Evolutionary conservation across 2,797 vertebrate species (phyloP), one percentile per base, ranked within the genome.

Genomic region (Melanotaenia maccullochi): DNA sequence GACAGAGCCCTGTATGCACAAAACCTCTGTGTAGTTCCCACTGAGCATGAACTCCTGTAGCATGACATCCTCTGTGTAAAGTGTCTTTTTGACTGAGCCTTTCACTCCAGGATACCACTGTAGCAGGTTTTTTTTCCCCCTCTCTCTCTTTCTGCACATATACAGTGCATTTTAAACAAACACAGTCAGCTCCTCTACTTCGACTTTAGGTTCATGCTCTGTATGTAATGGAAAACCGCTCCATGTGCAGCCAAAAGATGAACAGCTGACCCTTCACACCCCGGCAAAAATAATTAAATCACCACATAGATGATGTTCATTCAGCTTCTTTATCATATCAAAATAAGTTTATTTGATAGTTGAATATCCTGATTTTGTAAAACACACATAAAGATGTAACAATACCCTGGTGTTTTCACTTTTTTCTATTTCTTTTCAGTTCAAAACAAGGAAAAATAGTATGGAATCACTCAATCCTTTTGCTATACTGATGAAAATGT

Each of bases 111-210:
- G 77, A 61, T 80, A 73, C 74, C 65, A 35, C 65, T 72, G 71
- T 32, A 61, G 81, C 74, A 76, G 3, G 3, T 30, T 30, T 30
- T 30, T 30, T 60, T 65, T 63, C 24, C 24, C 24, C 24, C 24
- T 67, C 25, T 71, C 73, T 78, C 64, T 73, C 69, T n/a, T 71
- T 85, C 77, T 73, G 60, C 61, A 67, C 75, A 80, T 78, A 36
- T 8, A 11, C n/a, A n/a, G 44, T 56, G 82, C 83, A 82, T 84
- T 78, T 79, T 85, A 83, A 85, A 67, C 68, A 63, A 73, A 78
- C 5, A 18, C 65, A 60, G 75, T 35, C 78, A 25, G 71, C 55
- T 65, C 25, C 30, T 75, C 28, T 59, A 18, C 60, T 63, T 64
- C 20, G 9, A 60, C 75, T 71, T 70, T 35, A 0, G 0, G 52